Evolutionary conservation across 2,888 invertebrate genomes (phyloP), one percentile per base, ranked within the genome.

Genomic region (Mythimna ferrago): DNA sequence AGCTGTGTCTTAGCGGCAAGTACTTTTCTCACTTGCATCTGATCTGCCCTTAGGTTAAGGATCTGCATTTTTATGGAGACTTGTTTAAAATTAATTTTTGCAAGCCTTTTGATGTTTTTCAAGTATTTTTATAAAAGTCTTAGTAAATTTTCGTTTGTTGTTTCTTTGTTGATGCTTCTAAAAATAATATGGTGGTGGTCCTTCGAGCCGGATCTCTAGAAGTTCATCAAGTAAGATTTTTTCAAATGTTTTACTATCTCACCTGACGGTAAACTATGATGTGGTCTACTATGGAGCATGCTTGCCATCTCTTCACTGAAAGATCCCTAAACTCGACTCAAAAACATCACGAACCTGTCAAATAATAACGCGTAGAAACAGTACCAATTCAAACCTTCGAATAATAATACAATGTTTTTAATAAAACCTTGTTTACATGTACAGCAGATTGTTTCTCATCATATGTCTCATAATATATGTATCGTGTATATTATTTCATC

Each of bases 401-500:
- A 65, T 38, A 56, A 71, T 68, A 67, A 73, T 70, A 44, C 65
- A 82, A 67, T 60, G 65, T 82, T 82, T 81, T 80, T 48, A 68
- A 56, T 78, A 66, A 63, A 78, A 79, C 48, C 64, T 74, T 74
- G 75, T 82, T 79, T 82, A 79, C 65, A 67, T 58, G n/a, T 68
- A 48, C 54, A 75, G 9, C 61, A 69, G 64, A 69, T 79, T 71
- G 80, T 82, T 79, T 66, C 83, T 56, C 83, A 79, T 82, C 70
- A 68, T 71, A 44, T 68, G 70, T 62, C 61, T 57, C 80, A 66
- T n/a, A n/a, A n/a, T n/a, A n/a, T 63, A 81, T 70, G 81, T 73
- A 71, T 4, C 10, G 35, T 83, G 80, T 82, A 53, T 79, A 79
- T 79, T 79, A 79, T 81, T 83, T 58, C 61, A 79, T 79, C 80